Conservation (phyloP, 1,140 invertebrate genomes). For the Uloborus diversus region DNA sequence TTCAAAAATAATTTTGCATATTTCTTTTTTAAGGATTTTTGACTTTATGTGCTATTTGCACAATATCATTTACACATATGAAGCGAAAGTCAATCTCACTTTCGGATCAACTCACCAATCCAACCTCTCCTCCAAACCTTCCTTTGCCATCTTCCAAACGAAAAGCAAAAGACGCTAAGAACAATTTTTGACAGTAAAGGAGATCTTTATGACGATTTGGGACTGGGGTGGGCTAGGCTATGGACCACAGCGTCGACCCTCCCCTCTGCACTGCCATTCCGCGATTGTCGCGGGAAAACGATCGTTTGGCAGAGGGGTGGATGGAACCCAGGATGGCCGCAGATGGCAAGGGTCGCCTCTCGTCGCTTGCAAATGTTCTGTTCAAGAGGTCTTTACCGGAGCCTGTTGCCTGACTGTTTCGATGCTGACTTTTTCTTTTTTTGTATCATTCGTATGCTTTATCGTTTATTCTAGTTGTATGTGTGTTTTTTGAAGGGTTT, state of each 20-base stretch:
- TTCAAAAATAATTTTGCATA: no score
- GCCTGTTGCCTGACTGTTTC: constrained; percentile 21
- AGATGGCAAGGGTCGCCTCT: constrained; percentile 24
- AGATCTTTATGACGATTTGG: constrained; percentile 32
- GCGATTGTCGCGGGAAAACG: background rate
- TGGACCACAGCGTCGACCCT: constrained; percentile 4
- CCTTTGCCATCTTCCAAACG: background rate
- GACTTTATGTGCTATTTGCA: no score
- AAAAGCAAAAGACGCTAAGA: background rate
- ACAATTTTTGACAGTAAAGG: constrained; percentile 21
- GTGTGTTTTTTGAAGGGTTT: constrained; percentile 16
- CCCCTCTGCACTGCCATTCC: background rate
- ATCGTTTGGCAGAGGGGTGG: background rate
- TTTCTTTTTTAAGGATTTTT: no score
- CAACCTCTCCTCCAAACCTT: no score
- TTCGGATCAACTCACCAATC: no score
- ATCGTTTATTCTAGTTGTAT: constrained; percentile 24
- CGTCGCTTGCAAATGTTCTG: constrained; percentile 41
- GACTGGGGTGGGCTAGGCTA: background rate
- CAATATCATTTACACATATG: no score
- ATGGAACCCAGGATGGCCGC: background rate
- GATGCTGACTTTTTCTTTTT: background rate
- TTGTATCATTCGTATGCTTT: background rate
- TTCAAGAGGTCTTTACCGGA: constrained; percentile 28
- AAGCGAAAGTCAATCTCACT: no score